Conservation (phyloP, 2,113 vertebrate species). For the Telmatochromis brachygnathus region DNA sequence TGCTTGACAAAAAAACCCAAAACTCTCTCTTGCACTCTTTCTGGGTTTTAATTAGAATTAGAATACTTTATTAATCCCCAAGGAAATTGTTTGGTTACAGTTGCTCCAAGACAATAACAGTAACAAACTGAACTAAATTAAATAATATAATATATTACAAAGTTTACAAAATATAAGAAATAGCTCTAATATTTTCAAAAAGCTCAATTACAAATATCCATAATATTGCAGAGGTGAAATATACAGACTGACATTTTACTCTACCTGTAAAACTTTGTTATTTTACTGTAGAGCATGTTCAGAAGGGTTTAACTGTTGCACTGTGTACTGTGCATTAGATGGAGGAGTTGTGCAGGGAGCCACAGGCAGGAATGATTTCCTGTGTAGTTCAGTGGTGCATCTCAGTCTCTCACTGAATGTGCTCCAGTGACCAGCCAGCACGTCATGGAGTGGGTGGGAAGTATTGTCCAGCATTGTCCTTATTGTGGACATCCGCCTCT, state of each 20-base stretch:
- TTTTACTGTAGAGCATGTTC: background rate
- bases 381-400: background rate
- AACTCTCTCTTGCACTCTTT: background rate
- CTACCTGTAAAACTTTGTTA: background rate
- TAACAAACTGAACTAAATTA: background rate
- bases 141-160: background rate
- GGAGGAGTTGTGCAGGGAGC: background rate
- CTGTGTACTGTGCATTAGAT: background rate
- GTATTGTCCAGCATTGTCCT: background rate
- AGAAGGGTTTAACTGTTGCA: background rate
- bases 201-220: background rate
- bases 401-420: background rate
- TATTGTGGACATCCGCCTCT: background rate
- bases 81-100: background rate
- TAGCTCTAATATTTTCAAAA: background rate
- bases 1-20: rapidly evolving
- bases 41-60: background rate
- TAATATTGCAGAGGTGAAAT: background rate
- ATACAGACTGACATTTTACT: background rate
- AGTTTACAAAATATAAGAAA: background rate
- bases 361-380: background rate
- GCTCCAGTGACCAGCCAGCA: background rate
- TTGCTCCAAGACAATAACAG: background rate
- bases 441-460: background rate
- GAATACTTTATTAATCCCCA: background rate